Percentiles rank a stretch among this genome's conserved stretches.
Evolutionary conservation across 1,140 invertebrate species (phyloP).

Genomic region (Drosophila gunungcola): DNA sequence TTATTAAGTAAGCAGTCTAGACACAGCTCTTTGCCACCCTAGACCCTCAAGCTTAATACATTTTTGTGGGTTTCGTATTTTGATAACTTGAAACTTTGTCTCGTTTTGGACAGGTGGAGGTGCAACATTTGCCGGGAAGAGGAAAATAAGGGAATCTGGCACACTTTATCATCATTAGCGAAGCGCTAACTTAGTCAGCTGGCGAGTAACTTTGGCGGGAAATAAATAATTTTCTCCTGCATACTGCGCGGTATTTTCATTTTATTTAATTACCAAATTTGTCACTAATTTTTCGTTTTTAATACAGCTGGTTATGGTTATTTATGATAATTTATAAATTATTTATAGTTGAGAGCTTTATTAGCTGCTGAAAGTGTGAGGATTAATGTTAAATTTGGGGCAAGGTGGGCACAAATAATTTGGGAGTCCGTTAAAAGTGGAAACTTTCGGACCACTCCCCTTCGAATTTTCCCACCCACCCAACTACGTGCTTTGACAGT

Average conservation of each 20-base stretch:
- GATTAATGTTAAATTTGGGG: slow-evolving; percentile 12
- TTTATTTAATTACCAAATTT: slow-evolving; percentile 72
- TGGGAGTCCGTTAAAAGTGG: not conserved
- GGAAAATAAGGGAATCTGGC: slow-evolving; percentile 7
- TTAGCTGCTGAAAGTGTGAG: slow-evolving; percentile 17
- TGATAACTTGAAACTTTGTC: slow-evolving; percentile 75
- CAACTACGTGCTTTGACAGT: slow-evolving; percentile 43
- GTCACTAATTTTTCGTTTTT: slow-evolving; percentile 38
- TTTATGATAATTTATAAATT: slow-evolving; percentile 32
- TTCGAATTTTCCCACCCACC: not conserved
- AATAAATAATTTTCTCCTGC: slow-evolving; percentile 61
- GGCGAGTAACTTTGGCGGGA: slow-evolving; percentile 22
- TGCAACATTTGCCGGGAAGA: not conserved
- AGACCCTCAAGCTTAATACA: slow-evolving; percentile 55
- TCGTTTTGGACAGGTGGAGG: slow-evolving; percentile 50
- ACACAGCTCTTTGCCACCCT: slow-evolving; percentile 21
- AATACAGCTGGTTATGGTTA: slow-evolving; percentile 9
- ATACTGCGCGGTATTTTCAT: slow-evolving; percentile 38
- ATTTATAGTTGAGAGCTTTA: slow-evolving; percentile 35
- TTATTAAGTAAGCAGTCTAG: slow-evolving; percentile 65
- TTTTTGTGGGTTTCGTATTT: slow-evolving; percentile 65
- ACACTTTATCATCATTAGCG: slow-evolving; percentile 74
- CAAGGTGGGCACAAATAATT: slow-evolving; percentile 6
- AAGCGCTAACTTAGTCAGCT: slow-evolving; percentile 21
- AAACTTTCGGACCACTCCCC: slow-evolving; percentile 9